These are phyloP conservation scores for Drosophila anomalipes DNA, from an alignment of 2,888 invertebrate genomes.

Conservation along the genomic window DNA sequence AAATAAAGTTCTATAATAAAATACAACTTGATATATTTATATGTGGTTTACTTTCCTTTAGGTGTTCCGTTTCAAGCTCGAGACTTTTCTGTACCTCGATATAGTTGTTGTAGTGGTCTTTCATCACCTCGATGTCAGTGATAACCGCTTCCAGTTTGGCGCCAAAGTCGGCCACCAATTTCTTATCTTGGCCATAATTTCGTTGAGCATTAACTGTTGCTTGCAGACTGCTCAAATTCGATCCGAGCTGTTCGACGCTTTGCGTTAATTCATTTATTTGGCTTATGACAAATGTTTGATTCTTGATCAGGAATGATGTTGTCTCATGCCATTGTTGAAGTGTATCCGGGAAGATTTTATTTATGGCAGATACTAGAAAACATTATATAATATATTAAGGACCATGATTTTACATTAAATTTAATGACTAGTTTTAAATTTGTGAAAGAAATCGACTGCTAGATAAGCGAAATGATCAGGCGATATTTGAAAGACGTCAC, in stretches of 20 bases:
- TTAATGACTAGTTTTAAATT: not conserved
- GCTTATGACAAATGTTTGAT: conserved; percentile 88
- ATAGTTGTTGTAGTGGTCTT: conserved; percentile 81
- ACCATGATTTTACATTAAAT: not conserved
- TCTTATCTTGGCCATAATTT: conserved; percentile 83
- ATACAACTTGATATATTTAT: not conserved
- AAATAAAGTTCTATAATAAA: not conserved
- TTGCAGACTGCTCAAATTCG: conserved; percentile 84
- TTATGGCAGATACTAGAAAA: conserved; percentile 88
- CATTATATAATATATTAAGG: not conserved
- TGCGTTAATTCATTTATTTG: conserved; percentile 87
- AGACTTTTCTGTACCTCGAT: conserved; percentile 75
- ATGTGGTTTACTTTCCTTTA: conserved; percentile 46
- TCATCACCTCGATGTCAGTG: conserved; percentile 82
- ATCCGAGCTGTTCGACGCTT: conserved; percentile 86
- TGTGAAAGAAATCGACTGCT: not conserved
- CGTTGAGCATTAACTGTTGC: conserved; percentile 75
- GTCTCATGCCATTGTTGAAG: conserved; percentile 90
- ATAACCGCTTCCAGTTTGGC: conserved; percentile 84
- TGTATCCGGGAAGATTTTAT: conserved; percentile 89
- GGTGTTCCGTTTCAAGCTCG: conserved; percentile 67
- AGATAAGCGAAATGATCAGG: not conserved
- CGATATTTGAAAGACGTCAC: not conserved
- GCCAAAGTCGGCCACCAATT: conserved; percentile 84
- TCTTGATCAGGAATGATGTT: conserved; percentile 89